Base-by-base conservation (phyloP, 1,140 invertebrate species). In the Lineus longissimus region DNA sequence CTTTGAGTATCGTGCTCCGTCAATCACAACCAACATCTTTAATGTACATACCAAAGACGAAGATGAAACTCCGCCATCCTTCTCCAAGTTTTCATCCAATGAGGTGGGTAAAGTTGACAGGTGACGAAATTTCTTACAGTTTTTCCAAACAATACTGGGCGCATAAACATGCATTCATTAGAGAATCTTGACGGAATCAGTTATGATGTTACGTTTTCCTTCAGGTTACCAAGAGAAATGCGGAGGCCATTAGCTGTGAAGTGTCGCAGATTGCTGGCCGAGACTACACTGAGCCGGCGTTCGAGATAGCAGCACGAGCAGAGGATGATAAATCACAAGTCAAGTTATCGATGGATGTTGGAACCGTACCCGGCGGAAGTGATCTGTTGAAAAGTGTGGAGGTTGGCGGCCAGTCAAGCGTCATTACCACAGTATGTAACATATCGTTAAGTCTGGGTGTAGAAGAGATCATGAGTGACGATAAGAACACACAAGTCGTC, bases 301-400 rank as follows among this genome's bases (percentile, higher is more conserved):
- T 72, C 19, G 65, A 67, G 60, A 55, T 72, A 27, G 51, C 58
- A 13, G 40, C 70, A 2, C 55, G 61, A 30, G 63, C 67, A 23
- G 65, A 60, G 15, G 71, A 73, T 61, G 71, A 73, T 57, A 61
- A 62, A 23, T 69, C 69, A 62, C 55, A 70, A 36, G 66, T 70
- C 6, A 58, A 47, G 17, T 29, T 73, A 17, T 60, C 47, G 17
- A 11, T 70, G 22, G 51, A 68, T 57, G 63, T 64, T 22, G 71
- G 70, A 19, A 70, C 70, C 17, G 58, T 59, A 1, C 70, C 69
- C 19, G 71, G 71, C 0, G 65, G 66, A 1, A 40, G 29, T 54
- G 71, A 73, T 69, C 65, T 69, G 2, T 30, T 69, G 11, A 29
- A 58, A 1, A 59, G 43, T 17, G 62, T 64, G 31, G 54, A 45